Base-by-base conservation (phyloP, 2,113 vertebrate species). In the Anguilla japonica region DNA sequence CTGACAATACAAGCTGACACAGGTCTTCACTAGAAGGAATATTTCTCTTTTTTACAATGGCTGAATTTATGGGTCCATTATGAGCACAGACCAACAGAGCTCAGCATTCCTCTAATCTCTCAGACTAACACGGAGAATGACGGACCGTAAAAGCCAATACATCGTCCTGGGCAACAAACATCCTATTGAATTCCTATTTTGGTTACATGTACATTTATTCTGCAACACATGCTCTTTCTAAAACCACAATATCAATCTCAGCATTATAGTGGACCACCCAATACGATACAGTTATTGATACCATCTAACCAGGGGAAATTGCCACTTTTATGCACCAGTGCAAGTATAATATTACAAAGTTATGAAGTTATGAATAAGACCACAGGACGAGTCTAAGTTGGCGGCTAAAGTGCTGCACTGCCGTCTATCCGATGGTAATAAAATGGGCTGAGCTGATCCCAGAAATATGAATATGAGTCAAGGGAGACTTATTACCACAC, bases 41-140 rank as follows among this genome's bases (percentile, higher is more conserved):
- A 71, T 67, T 88, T 88, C 90, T 84, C 83, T 67, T 53, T 91
- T 92, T 92, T 91, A 91, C 91, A 86, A 41, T 0, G 84, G 83
- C 71, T 87, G 91, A 95, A 95, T 96, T 96, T 95, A 95, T 94
- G 93, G 93, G 91, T 91, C 92, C 94, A 91, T 96, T 96, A 96
- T 90, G 80, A 91, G 89, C 87, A 87, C 90, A 94, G 93, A 92
- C 90, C 90, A 90, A 94, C 94, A 93, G 84, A 84, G 82, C 85
- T 93, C 90, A 91, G 94, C 93, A 93, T 83, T 94, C 91, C 84
- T 86, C 90, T 92, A 90, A 94, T 94, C 91, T 92, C 91, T 93
- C 89, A 87, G 91, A 91, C 92, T 91, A 90, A 90, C 91, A 87
- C 90, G 84, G 40, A 50, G 84, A 88, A 87, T 89, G 84, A 84